phyloP scores from a whole-genome alignment of 2,888 invertebrate genomes.

The Melieria omissa region DNA sequence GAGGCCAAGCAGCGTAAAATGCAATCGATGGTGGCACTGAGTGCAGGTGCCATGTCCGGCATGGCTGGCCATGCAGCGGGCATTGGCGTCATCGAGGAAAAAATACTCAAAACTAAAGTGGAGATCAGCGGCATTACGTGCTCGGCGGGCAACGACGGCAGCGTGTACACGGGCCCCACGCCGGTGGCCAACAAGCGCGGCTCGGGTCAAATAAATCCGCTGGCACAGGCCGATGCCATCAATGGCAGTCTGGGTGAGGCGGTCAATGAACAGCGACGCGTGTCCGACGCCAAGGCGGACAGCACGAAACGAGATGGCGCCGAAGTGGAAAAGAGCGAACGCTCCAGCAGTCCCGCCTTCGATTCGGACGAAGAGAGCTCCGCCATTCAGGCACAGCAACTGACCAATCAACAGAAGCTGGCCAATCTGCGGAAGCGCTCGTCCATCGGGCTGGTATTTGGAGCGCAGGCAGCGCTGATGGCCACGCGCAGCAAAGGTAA shows the following conservation, averaged over 20 bases:
- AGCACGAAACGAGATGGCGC: constrained; percentile 55
- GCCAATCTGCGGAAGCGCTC: constrained; percentile 64
- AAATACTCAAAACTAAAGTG: constrained; percentile 58
- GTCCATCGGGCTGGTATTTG: constrained; percentile 66
- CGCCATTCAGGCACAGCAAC: constrained; percentile 69
- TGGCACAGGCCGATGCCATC: constrained; percentile 54
- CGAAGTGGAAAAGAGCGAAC: constrained; percentile 78
- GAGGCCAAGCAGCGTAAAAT: constrained; percentile 96
- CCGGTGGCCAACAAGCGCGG: constrained; percentile 58
- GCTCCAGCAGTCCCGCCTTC: constrained; percentile 93
- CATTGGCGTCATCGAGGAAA: constrained; percentile 80
- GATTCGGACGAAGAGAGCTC: constrained; percentile 94
- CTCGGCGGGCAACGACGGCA: constrained; percentile 47
- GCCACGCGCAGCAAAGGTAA: constrained; percentile 65
- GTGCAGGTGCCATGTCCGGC: constrained; percentile 89
- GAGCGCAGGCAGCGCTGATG: constrained; percentile 64
- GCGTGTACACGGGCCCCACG: constrained; percentile 37
- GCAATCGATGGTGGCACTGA: constrained; percentile 93
- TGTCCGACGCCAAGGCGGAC: constrained; percentile 56
- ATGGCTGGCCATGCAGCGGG: constrained; percentile 91
- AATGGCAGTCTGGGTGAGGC: constrained; percentile 50
- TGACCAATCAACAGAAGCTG: constrained; percentile 59
- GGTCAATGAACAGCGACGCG: constrained; percentile 46
- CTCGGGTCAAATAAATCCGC: constrained; percentile 59
- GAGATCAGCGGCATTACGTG: constrained; percentile 49